phyloP scores from a whole-genome alignment of 2,113 vertebrate species.

The Cichladusa arquata region DNA sequence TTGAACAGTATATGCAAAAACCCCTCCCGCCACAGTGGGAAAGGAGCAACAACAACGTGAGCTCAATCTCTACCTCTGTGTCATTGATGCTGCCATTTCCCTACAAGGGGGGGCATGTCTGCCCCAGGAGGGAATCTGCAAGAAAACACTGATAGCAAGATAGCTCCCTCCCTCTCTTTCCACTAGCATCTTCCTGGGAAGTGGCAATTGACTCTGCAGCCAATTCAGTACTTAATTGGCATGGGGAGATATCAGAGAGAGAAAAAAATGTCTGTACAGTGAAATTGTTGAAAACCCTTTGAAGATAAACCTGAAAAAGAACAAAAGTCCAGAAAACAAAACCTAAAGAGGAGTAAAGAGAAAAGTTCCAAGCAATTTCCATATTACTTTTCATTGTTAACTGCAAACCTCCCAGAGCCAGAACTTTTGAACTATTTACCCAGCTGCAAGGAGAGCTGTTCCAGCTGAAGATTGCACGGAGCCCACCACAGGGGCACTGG shows the following conservation, averaged over 20 bases:
- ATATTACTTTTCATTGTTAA: neutral
- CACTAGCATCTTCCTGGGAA: neutral
- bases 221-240: neutral
- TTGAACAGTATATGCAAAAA: fast-evolving
- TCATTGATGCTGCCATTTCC: neutral
- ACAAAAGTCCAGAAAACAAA: neutral
- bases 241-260: neutral
- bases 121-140: neutral
- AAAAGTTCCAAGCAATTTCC: neutral
- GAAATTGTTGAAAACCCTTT: neutral
- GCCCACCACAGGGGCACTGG: neutral
- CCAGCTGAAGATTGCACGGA: neutral
- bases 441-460: neutral
- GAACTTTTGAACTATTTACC: neutral
- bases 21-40: neutral
- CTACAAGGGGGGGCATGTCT: neutral
- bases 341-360: neutral
- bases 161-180: neutral
- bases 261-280: neutral
- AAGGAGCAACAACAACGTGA: neutral
- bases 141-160: neutral
- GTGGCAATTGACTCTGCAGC: neutral
- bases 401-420: neutral
- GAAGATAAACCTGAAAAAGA: neutral
- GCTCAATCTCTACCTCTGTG: neutral